Base-by-base conservation (phyloP, 2,797 vertebrate species). In the Iguana delicatissima region DNA sequence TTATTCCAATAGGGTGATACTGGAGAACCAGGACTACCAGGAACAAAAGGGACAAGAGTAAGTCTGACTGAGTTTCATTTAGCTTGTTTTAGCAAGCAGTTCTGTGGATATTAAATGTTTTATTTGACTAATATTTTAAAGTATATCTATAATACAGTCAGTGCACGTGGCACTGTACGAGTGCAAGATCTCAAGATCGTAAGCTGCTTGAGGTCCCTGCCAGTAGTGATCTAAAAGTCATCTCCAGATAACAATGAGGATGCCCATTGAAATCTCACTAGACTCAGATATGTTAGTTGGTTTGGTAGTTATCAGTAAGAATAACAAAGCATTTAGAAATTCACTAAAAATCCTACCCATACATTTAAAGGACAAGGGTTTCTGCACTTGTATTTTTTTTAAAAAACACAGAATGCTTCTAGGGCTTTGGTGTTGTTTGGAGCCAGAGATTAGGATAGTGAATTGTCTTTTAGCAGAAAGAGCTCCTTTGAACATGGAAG, bases 41-140 rank as follows among this genome's bases (percentile, higher is more conserved):
- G 99, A 92, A 96, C 98, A 62, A 99, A 99, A 97, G 99, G 99
- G 97, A 98, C 98, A 38, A 97, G 99, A 91, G 99, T 99, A 96
- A 98, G 98, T 98, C 85, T 46, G 64, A n/a, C 91, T 90, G 3
- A 2, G 14, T 91, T 86, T 12, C 16, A 32, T 79, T 84, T 74
- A 35, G 16, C 12, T 69, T 77, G n/a, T 76, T 88, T 81, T 81
- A 22, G 29, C n/a, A 18, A 62, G 38, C 62, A 50, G 20, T 13
- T 62, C 50, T 62, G 32, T 38, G 22, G 57, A n/a, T 82, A 79
- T 80, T 86, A 76, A 42, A 62, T 55, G 20, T 20, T 52, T 24
- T 55, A 55, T 10, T 46, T 72, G 46, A 73, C 20, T 73, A 52
- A 72, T 72, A 72, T 52, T 73, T 50, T 69, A 46, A 69, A 69